A percentile compares a stretch with the other conserved stretches of the same genome.
Evolutionary conservation across 2,888 invertebrate species (phyloP).

Genomic region (Ectemnius lituratus): DNA sequence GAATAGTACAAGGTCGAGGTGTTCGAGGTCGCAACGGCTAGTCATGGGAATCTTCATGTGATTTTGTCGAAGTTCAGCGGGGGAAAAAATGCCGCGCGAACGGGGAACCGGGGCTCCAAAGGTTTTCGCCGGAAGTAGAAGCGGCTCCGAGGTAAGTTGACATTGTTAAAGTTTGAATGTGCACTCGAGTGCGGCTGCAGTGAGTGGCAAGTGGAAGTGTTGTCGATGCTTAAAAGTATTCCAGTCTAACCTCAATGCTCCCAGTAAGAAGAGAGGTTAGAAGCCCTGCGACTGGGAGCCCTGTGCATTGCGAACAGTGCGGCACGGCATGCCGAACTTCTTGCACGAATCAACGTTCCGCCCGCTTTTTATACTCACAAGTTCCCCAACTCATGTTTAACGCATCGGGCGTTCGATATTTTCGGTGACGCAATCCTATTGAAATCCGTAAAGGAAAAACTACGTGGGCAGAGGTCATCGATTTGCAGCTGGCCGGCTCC

Average conservation of each 20-base stretch:
- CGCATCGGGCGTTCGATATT: neutral
- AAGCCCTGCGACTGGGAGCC: neutral
- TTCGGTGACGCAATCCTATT: constrained; percentile 4
- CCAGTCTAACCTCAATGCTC: neutral
- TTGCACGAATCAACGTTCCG: too few relatives aligned
- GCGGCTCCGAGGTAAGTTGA: constrained; percentile 56
- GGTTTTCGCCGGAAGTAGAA: constrained; percentile 46
- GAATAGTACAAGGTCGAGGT: too few relatives aligned
- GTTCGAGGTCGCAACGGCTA: too few relatives aligned
- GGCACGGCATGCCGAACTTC: neutral
- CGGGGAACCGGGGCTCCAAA: constrained; percentile 38
- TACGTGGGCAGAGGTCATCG: constrained; percentile 9
- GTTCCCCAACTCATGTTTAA: neutral
- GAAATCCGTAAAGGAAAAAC: neutral
- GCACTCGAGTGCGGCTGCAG: neutral
- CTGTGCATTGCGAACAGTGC: neutral
- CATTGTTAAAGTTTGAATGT: neutral
- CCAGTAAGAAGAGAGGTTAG: neutral
- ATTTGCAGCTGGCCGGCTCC: neutral
- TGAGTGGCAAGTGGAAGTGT: neutral
- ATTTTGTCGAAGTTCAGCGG: neutral
- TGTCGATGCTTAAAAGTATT: neutral
- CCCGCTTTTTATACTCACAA: too few relatives aligned
- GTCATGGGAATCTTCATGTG: constrained; percentile 11
- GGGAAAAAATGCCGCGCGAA: constrained; percentile 50